A percentile compares a stretch with the other conserved stretches of the same genome.
Evolutionary conservation across 2,797 vertebrate species (phyloP).

Genomic region (Aselliscus stoliczkanus): DNA sequence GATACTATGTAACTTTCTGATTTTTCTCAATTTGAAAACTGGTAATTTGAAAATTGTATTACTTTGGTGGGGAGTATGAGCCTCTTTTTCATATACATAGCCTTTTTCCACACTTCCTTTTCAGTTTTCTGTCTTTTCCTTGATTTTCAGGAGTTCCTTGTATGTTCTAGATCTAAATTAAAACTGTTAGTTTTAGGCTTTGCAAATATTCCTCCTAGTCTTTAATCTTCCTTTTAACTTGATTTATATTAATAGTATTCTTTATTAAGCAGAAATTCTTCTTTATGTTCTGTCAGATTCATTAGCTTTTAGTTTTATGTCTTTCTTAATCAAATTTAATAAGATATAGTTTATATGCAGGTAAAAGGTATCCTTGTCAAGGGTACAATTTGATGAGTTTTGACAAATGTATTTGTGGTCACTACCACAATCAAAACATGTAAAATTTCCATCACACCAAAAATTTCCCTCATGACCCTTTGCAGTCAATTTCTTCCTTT

Average conservation of each 20-base stretch:
- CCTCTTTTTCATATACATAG: not conserved
- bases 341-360: not conserved
- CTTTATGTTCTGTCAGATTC: not conserved
- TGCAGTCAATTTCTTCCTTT: not conserved
- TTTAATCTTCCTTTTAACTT: slow-evolving; percentile 1
- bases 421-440: not conserved
- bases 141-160: not conserved
- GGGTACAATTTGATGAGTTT: not conserved
- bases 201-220: not conserved
- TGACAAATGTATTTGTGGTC: not conserved
- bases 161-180: not conserved
- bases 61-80: not conserved
- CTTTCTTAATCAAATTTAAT: not conserved
- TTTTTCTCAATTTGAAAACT: slow-evolving; percentile 24
- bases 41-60: not conserved
- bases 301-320: not conserved
- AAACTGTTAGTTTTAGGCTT: not conserved
- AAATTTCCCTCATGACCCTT: not conserved
- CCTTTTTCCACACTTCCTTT: not conserved
- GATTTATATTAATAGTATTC: not conserved
- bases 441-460: not conserved
- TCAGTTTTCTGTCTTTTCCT: not conserved
- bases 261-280: not conserved
- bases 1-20: not conserved
- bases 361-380: not conserved